phyloP scores from a whole-genome alignment of 2,113 vertebrate genomes.

The Cromileptes altivelis region DNA sequence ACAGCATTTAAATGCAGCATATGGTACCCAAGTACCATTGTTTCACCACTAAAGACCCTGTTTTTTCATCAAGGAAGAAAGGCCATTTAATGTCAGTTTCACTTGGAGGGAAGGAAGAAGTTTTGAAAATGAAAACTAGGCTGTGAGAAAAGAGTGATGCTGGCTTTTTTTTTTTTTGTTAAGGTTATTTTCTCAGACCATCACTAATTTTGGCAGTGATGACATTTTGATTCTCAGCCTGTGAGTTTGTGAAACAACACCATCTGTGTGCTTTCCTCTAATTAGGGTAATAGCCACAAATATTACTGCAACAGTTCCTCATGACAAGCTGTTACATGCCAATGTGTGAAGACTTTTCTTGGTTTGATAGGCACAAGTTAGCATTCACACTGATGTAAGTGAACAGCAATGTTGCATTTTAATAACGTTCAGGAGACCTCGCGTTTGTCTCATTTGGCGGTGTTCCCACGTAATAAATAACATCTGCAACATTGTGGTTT shows the following conservation, averaged over 20 bases:
- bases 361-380: conserved; percentile 77
- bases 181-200: conserved; percentile 68
- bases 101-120: conserved; percentile 62
- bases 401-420: conserved; percentile 63
- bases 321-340: conserved; percentile 85
- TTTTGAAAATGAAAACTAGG: conserved; percentile 66
- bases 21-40: conserved; percentile 86
- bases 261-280: conserved; percentile 88
- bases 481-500: conserved; percentile 3
- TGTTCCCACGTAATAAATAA: conserved; percentile 38
- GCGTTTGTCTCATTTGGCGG: conserved; percentile 55
- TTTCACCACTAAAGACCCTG: conserved; percentile 82
- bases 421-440: conserved; percentile 52
- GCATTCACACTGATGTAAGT: conserved; percentile 71
- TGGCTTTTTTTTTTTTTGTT: conserved; percentile 5
- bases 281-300: conserved; percentile 88
- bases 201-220: conserved; percentile 85
- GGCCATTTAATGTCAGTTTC: conserved; percentile 81
- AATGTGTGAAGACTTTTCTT: conserved; percentile 78
- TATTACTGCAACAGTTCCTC: conserved; percentile 86
- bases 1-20: conserved; percentile 85
- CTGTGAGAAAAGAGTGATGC: conserved; percentile 63
- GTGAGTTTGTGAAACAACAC: conserved; percentile 85
- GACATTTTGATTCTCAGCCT: conserved; percentile 86
- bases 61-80: conserved; percentile 77